Evolutionary conservation across 2,888 invertebrate genomes (phyloP).

Genomic region (Agrenia bidenticulata): DNA sequence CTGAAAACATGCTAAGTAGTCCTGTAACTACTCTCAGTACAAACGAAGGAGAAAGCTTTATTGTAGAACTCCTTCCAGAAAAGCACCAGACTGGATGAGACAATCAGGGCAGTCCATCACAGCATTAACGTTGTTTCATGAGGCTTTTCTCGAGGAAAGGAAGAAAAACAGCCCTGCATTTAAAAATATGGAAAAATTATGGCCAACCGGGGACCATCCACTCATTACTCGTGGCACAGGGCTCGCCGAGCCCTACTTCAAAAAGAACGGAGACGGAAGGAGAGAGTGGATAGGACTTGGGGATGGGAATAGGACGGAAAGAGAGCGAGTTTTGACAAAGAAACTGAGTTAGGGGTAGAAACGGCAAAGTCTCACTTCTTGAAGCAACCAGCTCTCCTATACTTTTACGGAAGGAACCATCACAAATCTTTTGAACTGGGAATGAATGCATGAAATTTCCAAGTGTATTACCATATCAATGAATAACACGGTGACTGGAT

Average conservation of each 20-base stretch:
- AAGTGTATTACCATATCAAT: constrained; percentile 42
- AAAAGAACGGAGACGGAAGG: background rate
- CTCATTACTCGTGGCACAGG: background rate
- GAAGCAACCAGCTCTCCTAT: background rate
- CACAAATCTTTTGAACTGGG: constrained; percentile 46
- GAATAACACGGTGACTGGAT: background rate
- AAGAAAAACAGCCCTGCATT: background rate
- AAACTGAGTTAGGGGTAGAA: background rate
- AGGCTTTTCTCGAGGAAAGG: too few species aligned
- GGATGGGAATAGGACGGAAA: background rate
- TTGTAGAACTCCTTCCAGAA: too few species aligned
- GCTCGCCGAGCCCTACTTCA: background rate
- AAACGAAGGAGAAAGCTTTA: too few species aligned
- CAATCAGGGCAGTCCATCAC: too few species aligned
- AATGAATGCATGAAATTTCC: constrained; percentile 39
- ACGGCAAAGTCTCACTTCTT: background rate
- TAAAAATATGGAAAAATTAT: constrained; percentile 11
- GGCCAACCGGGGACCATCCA: background rate
- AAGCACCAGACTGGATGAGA: too few species aligned
- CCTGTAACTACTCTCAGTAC: too few species aligned
- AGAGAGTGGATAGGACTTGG: background rate
- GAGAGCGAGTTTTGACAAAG: background rate
- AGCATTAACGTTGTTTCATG: too few species aligned
- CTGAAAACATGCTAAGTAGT: too few species aligned
- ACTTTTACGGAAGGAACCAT: constrained; percentile 37